Conservation (phyloP, 2,113 vertebrate genomes). For the Vimba vimba region DNA sequence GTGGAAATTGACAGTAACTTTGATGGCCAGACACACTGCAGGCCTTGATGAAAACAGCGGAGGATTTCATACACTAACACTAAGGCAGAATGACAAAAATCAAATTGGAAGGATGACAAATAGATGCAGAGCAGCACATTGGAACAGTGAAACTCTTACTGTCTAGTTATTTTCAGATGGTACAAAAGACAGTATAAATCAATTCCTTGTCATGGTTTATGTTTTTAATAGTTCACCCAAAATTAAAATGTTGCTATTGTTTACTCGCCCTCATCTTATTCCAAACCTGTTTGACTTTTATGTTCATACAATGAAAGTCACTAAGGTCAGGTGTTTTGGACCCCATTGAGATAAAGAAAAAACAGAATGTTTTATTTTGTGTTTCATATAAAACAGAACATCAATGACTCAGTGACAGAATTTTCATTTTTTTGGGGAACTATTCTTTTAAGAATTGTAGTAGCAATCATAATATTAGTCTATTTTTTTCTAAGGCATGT, state of each 20-base stretch:
- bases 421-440: not conserved
- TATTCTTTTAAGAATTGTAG: not conserved
- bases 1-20: constrained; percentile 26
- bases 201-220: not conserved
- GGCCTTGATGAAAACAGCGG: constrained; percentile 4
- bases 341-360: too few species aligned
- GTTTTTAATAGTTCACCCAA: not conserved
- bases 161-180: constrained; percentile 1
- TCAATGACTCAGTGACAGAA: too few species aligned
- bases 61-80: constrained; percentile 1
- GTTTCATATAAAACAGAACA: too few species aligned
- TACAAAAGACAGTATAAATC: not conserved
- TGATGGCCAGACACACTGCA: not conserved
- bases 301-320: too few species aligned
- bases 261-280: too few species aligned
- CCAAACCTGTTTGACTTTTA: too few species aligned
- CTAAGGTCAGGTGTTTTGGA: too few species aligned
- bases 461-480: not conserved
- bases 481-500: too few species aligned
- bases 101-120: constrained; percentile 4
- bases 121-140: not conserved
- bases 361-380: too few species aligned
- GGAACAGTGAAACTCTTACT: not conserved
- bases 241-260: too few species aligned
- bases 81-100: constrained; percentile 9